phyloP scores from a whole-genome alignment of 2,113 vertebrate species.

The Aix galericulata region DNA sequence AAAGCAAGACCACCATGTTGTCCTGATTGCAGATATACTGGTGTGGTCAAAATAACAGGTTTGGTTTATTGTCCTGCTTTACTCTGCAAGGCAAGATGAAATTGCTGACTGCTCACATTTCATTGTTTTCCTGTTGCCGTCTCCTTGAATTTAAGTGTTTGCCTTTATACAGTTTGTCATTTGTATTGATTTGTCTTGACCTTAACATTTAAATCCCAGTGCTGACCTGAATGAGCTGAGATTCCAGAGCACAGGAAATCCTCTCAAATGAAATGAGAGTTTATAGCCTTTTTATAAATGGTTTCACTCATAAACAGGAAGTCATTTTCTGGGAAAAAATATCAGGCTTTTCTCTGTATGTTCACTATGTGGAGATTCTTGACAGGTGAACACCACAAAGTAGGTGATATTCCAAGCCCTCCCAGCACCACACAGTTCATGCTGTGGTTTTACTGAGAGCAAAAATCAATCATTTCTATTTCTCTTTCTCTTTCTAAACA shows the following conservation, averaged over 20 bases:
- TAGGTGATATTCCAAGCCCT: neutral
- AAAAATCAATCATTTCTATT: neutral
- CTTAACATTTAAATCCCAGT: neutral
- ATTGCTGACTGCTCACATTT: neutral
- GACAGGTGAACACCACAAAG: rapidly evolving
- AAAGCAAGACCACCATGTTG: neutral
- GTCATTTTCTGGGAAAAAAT: neutral
- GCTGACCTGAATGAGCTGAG: neutral
- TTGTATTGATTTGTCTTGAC: neutral
- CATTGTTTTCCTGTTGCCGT: neutral
- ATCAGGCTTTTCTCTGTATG: neutral
- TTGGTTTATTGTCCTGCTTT: neutral
- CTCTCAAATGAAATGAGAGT: neutral
- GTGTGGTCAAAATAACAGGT: neutral
- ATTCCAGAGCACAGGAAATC: neutral
- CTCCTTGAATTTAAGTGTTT: neutral
- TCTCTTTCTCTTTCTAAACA: slow-evolving; percentile 47
- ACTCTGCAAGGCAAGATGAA: neutral
- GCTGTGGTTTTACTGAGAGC: rapidly evolving
- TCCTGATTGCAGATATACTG: neutral
- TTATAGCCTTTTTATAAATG: neutral
- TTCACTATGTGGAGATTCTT: rapidly evolving
- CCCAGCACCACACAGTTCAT: rapidly evolving
- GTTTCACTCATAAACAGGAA: neutral
- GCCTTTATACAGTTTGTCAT: neutral